Evolutionary conservation across 2,797 vertebrate genomes (phyloP).

Genomic region (Hydrolagus colliei): DNA sequence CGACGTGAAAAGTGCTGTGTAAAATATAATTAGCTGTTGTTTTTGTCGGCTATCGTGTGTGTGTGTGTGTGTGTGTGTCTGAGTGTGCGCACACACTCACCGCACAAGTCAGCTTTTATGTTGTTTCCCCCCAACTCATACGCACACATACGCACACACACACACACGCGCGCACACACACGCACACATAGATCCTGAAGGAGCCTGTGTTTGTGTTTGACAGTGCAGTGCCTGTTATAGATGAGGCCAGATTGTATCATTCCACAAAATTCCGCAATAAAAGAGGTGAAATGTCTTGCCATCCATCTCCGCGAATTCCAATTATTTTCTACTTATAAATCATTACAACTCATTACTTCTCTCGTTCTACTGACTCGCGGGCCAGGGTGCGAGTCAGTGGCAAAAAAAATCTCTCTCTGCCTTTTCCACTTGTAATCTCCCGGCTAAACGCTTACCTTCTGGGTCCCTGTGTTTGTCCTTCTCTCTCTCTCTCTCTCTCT

Average conservation of each 20-base stretch:
- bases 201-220: conserved; percentile 14
- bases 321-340: conserved; percentile 33
- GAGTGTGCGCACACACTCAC: no score
- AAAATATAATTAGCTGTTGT: no score
- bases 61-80: no score
- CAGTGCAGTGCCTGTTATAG: conserved; percentile 32
- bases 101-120: no score
- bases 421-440: conserved; percentile 24
- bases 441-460: conserved; percentile 20
- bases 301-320: conserved; percentile 30
- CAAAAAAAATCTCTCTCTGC: conserved; percentile 1
- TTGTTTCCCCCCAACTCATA: no score
- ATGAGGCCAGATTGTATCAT: conserved; percentile 26
- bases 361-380: conserved; percentile 26
- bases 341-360: conserved; percentile 32
- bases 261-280: conserved; percentile 30
- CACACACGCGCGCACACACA: no score
- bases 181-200: not conserved
- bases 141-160: no score
- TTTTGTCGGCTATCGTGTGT: no score
- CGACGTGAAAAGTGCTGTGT: no score
- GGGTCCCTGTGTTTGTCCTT: not conserved
- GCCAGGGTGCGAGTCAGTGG: not conserved
- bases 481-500: not conserved
- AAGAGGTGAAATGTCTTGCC: conserved; percentile 30